Conservation (phyloP, 2,888 invertebrate genomes). For the Amiota communis region DNA sequence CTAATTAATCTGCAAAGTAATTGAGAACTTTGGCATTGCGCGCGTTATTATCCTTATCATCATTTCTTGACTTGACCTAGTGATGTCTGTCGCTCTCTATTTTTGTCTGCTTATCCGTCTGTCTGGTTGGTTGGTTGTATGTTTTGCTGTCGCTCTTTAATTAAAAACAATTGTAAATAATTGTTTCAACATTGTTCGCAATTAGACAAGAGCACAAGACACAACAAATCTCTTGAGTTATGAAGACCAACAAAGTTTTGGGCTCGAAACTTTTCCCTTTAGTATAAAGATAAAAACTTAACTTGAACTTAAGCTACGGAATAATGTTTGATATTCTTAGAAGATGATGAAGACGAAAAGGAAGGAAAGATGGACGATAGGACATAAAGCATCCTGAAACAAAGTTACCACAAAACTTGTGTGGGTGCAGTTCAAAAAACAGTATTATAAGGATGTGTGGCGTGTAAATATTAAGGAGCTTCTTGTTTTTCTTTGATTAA, state of each 20-base stretch:
- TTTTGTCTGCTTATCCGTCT: constrained; percentile 15
- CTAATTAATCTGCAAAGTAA: constrained; percentile 24
- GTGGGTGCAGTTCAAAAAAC: neutral
- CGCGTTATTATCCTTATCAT: neutral
- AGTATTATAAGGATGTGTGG: neutral
- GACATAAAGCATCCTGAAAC: neutral
- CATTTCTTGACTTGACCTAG: constrained; percentile 32
- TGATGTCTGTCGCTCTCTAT: constrained; percentile 29
- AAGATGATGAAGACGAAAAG: too few species aligned
- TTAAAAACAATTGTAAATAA: constrained; percentile 65
- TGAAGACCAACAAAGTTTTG: constrained; percentile 42
- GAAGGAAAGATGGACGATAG: too few species aligned
- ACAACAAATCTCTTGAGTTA: constrained; percentile 17
- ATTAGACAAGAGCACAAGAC: constrained; percentile 44
- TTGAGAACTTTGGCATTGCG: constrained; percentile 13
- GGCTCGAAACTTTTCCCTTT: constrained; percentile 37
- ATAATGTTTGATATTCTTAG: too few species aligned
- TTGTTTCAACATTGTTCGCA: constrained; percentile 62
- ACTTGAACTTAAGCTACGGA: constrained; percentile 44
- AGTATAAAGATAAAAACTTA: constrained; percentile 35
- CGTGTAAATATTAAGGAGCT: neutral
- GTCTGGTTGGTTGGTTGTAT: constrained; percentile 25
- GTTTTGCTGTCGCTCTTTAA: constrained; percentile 38
- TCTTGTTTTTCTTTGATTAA: constrained; percentile 1
- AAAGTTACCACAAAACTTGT: neutral